Evolutionary conservation across 2,113 vertebrate genomes (phyloP), one percentile per base, ranked within the genome.

Genomic region (Arvicanthis niloticus): DNA sequence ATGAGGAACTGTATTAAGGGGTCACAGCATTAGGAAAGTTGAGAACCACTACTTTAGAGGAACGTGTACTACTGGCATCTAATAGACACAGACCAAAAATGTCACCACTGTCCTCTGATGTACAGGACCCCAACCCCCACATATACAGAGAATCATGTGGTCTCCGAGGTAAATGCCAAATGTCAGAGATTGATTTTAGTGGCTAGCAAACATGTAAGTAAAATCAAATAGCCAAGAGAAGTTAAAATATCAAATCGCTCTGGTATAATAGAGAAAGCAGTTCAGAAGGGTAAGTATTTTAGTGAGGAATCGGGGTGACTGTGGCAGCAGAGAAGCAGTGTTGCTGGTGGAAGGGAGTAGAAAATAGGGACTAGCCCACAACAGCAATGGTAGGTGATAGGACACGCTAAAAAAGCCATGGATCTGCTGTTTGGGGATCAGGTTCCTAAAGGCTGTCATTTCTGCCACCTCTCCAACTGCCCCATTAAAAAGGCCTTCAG

Each of bases 171-270:
- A 48, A 91, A 1, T 75, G 68, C 93, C 16, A 21, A 88, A 31
- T 4, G 29, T 94, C 45, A 89, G 73, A 89, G 53, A 77, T 29
- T 2, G 19, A 90, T 62, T 21, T 51, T 77, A 68, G 9, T 88
- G 10, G 29, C 48, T 62, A 78, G 21, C 2, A 84, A 58, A 29
- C n/a, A 91, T 67, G 60, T 42, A 19, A 62, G 56, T 62, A 42
- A 62, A 40, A 84, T 67, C 42, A 70, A 51, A 29, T 62, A 81
- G 31, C 31, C 80, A 95, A 88, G 80, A 94, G 65, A 95, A 78
- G 48, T 48, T 91, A 73, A 88, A 75, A 78, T 96, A 75, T 48
- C 77, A 88, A 80, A 80, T 80, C 15, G 10, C 3, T 51, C 51
- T 91, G 29, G 21, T 65, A 45, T 45, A 58, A 37, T 58, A 77